These are phyloP conservation scores for Cervus canadensis DNA, from an alignment of 2,113 vertebrate species.

Conservation along the genomic window DNA sequence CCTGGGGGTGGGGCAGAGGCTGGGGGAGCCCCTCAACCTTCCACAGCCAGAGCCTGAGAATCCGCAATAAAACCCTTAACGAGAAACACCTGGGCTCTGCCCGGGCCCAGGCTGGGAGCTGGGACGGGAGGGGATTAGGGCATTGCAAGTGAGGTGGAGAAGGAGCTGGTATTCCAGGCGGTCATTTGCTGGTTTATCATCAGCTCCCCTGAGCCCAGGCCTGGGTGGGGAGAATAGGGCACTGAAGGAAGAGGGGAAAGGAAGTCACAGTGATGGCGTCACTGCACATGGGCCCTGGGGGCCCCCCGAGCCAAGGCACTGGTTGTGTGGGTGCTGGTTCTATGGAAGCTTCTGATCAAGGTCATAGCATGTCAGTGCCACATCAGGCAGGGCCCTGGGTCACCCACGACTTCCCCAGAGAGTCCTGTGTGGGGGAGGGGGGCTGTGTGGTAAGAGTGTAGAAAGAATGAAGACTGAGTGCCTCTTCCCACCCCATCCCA, in stretches of 20 bases:
- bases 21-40: neutral
- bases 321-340: neutral
- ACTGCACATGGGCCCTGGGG: fast-evolving
- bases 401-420: neutral
- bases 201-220: neutral
- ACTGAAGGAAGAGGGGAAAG: neutral
- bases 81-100: conserved; percentile 56
- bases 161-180: neutral
- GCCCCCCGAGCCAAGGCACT: fast-evolving
- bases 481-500: neutral
- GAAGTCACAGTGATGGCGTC: fast-evolving
- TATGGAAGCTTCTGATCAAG: neutral
- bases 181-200: neutral
- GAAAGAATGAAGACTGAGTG: neutral
- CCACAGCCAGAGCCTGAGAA: conserved; percentile 35
- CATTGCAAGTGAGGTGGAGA: neutral
- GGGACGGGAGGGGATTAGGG: neutral
- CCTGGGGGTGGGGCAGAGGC: neutral
- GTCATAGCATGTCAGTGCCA: neutral
- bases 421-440: fast-evolving
- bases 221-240: neutral
- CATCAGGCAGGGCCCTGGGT: neutral
- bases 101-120: neutral
- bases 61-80: conserved; percentile 48
- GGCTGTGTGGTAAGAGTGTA: neutral